Conservation (phyloP, 2,888 invertebrate genomes). For the Smittia aterrima region DNA sequence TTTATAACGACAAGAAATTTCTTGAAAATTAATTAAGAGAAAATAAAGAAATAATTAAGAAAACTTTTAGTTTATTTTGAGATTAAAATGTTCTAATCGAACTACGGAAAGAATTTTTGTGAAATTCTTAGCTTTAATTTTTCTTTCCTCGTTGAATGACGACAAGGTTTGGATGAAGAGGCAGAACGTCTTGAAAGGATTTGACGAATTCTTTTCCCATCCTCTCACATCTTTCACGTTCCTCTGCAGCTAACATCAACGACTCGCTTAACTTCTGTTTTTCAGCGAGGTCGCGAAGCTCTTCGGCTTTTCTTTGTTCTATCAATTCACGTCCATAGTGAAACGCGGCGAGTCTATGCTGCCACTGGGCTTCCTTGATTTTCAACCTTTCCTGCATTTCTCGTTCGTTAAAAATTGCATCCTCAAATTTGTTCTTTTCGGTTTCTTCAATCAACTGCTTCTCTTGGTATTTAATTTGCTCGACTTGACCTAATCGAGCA, state of each 20-base stretch:
- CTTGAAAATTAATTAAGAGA: background rate
- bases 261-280: slow-evolving; percentile 32
- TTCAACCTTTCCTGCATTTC: slow-evolving; percentile 11
- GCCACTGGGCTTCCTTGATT: slow-evolving; percentile 5
- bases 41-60: background rate
- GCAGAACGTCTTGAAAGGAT: slow-evolving; percentile 17
- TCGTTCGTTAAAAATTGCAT: slow-evolving; percentile 10
- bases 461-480: slow-evolving; percentile 16
- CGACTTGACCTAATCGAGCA: slow-evolving; percentile 22
- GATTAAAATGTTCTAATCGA: too few species aligned
- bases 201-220: slow-evolving; percentile 31
- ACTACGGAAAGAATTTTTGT: too few species aligned
- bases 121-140: too few species aligned
- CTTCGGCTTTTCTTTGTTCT: slow-evolving; percentile 21
- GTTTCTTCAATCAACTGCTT: background rate
- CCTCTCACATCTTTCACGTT: slow-evolving; percentile 1
- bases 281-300: background rate
- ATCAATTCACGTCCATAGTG: slow-evolving; percentile 21
- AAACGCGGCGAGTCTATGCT: background rate
- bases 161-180: slow-evolving; percentile 27
- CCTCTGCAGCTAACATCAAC: background rate
- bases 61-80: background rate
- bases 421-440: background rate
- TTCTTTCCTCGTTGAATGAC: slow-evolving; percentile 22
- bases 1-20: background rate